Evolutionary conservation across 1,140 invertebrate species (phyloP), one percentile per base, ranked within the genome.

Genomic region (Hypsibius dujardini): DNA sequence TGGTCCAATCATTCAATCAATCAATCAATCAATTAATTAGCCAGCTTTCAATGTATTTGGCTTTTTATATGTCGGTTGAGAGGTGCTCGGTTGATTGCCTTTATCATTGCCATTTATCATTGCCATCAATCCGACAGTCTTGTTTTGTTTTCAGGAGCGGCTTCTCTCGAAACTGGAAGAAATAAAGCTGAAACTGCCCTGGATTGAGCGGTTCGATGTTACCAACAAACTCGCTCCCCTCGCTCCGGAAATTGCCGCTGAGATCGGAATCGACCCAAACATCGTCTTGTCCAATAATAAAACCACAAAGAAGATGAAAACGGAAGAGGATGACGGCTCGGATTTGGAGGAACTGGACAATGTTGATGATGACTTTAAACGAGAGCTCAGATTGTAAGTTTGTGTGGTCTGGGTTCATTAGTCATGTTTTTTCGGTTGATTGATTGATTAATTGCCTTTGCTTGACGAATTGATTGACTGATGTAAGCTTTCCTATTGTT

Each of bases 341-440:
- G 79, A 84, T 2, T 82, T 85, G 0, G 81, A 83, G 1, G 85
- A 89, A 67, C 62, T 67, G 70, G 89, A 91, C 81, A 86, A 87
- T 1, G 86, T 90, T 0, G 77, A 94, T n/a, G 90, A 95, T 83
- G 92, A 97, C 78, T 95, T 97, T 76, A 88, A 89, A 77, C 82
- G 92, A 59, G 93, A 96, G 82, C 90, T 89, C 74, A 81, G 86
- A 73, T 92, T 96, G 80, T 82, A 76, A 77, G 79, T 76, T 42
- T 47, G 60, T 1, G n/a, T n/a, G n/a, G n/a, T n/a, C n/a, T n/a
- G n/a, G n/a, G n/a, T n/a, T n/a, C n/a, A n/a, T n/a, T n/a, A n/a
- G n/a, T n/a, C n/a, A n/a, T n/a, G n/a, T n/a, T n/a, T n/a, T n/a
- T n/a, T n/a, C n/a, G n/a, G n/a, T n/a, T n/a, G n/a, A n/a, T n/a